Evolutionary conservation across 2,113 vertebrate species (phyloP).

Genomic region (Paraplagusia blochii): DNA sequence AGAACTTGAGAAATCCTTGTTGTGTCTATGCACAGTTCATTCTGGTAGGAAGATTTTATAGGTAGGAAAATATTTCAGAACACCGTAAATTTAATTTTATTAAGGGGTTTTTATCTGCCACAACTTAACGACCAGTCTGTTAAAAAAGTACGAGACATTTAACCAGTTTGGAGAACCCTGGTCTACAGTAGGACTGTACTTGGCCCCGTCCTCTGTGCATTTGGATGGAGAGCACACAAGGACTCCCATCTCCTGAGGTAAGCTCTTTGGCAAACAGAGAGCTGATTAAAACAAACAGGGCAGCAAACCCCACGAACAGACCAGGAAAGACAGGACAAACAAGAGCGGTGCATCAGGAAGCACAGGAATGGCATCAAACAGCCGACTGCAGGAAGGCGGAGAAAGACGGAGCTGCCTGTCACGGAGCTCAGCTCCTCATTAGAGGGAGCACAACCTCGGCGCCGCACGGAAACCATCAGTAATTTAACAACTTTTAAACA

Average conservation of each 20-base stretch:
- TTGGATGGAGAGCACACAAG: conserved; percentile 51
- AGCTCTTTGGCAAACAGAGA: conserved; percentile 72
- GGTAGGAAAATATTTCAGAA: too few species aligned
- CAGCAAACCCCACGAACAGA: conserved; percentile 43
- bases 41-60: too few species aligned
- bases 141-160: too few species aligned
- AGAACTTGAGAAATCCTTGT: too few species aligned
- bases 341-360: conserved; percentile 48
- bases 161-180: too few species aligned
- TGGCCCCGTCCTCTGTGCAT: conserved; percentile 39
- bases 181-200: conserved; percentile 8
- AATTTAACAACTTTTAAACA: neutral
- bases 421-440: conserved; percentile 3
- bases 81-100: too few species aligned
- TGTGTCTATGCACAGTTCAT: too few species aligned
- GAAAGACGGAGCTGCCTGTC: conserved; percentile 36
- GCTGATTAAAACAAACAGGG: conserved; percentile 77
- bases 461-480: neutral
- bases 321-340: conserved; percentile 63
- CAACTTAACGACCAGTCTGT: too few species aligned
- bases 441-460: neutral
- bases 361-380: conserved; percentile 43
- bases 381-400: conserved; percentile 15
- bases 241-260: conserved; percentile 62
- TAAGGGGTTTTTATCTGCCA: too few species aligned